Conservation (phyloP, 2,797 vertebrate genomes). For the Heterohyrax brucei region DNA sequence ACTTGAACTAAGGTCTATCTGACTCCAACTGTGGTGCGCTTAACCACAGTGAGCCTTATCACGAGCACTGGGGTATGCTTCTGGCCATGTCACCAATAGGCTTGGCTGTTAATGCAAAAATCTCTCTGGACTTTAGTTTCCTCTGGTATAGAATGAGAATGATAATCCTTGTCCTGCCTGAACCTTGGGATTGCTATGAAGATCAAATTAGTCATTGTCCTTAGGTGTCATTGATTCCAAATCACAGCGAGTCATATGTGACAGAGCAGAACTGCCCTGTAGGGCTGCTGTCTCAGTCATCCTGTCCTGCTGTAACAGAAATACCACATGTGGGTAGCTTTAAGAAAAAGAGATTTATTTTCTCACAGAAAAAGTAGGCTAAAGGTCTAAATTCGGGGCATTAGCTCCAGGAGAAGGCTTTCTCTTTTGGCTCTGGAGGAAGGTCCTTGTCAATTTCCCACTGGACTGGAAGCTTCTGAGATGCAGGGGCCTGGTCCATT, state of each 20-base stretch:
- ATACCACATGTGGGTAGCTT: too few species aligned
- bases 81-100: neutral
- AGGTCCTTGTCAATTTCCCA: too few species aligned
- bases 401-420: too few species aligned
- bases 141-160: conserved; percentile 35
- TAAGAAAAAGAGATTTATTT: too few species aligned
- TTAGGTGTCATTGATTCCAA: neutral
- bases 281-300: neutral
- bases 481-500: too few species aligned
- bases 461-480: too few species aligned
- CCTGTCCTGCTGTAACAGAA: too few species aligned
- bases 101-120: conserved; percentile 47
- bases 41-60: neutral
- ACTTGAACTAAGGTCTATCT: conserved; percentile 15
- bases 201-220: neutral
- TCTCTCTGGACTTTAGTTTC: conserved; percentile 39
- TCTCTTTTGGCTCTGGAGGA: too few species aligned
- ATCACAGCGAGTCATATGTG: neutral
- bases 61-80: conserved; percentile 13
- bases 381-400: too few species aligned
- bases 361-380: too few species aligned
- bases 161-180: neutral
- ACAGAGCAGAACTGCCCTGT: neutral
- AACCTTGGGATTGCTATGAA: neutral
- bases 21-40: conserved; percentile 34